Evolutionary conservation across 1,140 invertebrate species (phyloP).

Genomic region (Ceratina calcarata): DNA sequence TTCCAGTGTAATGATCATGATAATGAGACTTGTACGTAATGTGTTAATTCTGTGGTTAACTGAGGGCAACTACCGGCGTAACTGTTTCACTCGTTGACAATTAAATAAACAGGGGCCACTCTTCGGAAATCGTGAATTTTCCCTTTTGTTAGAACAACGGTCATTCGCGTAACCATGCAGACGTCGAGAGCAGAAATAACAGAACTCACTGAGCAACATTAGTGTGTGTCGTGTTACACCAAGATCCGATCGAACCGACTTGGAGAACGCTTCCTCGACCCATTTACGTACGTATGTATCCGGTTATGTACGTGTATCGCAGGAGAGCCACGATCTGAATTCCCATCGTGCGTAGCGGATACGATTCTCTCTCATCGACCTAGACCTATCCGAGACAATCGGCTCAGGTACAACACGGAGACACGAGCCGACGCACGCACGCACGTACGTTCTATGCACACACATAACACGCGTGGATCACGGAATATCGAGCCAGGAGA

Average conservation of each 20-base stretch:
- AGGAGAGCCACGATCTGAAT: neutral
- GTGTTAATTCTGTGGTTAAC: conserved; percentile 10
- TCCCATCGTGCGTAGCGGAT: neutral
- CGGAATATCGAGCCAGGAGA: conserved; percentile 19
- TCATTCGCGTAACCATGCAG: conserved; percentile 2
- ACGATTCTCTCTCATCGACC: neutral
- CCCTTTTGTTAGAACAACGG: neutral
- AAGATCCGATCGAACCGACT: neutral
- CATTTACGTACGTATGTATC: neutral
- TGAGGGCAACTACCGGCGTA: neutral
- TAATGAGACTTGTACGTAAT: neutral
- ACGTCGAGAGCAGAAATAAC: neutral
- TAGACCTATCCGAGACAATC: neutral
- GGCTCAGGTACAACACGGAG: neutral
- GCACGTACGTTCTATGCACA: neutral
- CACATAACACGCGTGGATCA: neutral
- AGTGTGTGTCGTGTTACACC: neutral
- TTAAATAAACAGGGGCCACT: too few species aligned
- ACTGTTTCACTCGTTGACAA: neutral
- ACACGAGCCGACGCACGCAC: neutral
- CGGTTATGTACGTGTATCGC: too few species aligned
- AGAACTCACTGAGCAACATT: neutral
- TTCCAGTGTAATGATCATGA: neutral
- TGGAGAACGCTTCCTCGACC: neutral
- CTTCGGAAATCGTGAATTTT: too few species aligned